phyloP scores from a whole-genome alignment of 2,113 vertebrate species.

The Phycodurus eques region DNA sequence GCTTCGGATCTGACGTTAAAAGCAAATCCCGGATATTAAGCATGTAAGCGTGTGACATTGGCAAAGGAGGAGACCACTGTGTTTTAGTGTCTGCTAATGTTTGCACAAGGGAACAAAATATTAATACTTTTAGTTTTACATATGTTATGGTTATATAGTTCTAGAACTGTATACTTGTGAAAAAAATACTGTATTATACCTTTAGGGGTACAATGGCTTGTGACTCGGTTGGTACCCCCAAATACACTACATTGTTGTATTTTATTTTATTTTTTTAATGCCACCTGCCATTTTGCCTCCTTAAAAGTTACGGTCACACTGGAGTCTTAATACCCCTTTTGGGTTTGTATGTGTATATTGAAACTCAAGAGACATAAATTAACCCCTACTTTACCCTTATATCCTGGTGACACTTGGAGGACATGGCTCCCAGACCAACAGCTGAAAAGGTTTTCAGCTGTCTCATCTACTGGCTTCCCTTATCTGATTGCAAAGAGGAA shows the following conservation, averaged over 20 bases:
- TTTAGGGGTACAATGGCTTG: too few species aligned
- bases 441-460: slow-evolving; percentile 24
- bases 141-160: too few species aligned
- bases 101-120: too few species aligned
- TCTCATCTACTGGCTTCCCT: slow-evolving; percentile 24
- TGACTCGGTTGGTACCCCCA: too few species aligned
- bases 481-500: slow-evolving; percentile 55
- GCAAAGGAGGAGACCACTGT: too few species aligned
- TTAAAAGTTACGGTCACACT: neutral
- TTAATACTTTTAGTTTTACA: too few species aligned
- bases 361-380: neutral
- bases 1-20: slow-evolving; percentile 26
- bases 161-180: too few species aligned
- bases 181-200: too few species aligned
- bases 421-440: slow-evolving; percentile 1
- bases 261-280: neutral
- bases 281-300: neutral
- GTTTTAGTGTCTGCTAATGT: too few species aligned
- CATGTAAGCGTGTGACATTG: neutral
- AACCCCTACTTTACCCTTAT: neutral
- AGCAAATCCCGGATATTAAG: neutral
- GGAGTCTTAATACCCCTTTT: neutral
- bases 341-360: neutral
- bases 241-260: too few species aligned
- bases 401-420: slow-evolving; percentile 14